These are phyloP conservation scores for Drosophila sordidula DNA, from an alignment of 2,888 invertebrate genomes.

Conservation along the genomic window DNA sequence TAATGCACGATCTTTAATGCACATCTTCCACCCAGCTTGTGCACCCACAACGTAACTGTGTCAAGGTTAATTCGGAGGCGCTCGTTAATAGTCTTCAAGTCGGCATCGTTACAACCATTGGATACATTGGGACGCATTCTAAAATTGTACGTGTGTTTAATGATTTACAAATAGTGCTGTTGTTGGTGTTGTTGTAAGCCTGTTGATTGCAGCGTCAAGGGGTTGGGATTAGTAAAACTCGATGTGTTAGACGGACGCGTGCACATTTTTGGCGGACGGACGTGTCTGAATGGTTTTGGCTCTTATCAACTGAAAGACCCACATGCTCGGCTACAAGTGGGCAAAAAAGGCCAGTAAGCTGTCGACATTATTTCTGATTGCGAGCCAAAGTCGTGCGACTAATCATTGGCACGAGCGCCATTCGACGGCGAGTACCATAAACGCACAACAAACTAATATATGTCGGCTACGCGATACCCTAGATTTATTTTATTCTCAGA, in stretches of 20 bases:
- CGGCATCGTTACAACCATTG: constrained; percentile 20
- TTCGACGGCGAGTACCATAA: constrained; percentile 1
- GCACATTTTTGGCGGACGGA: constrained; percentile 8
- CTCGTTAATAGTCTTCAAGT: constrained; percentile 4
- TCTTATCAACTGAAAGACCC: constrained; percentile 43
- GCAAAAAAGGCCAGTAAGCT: constrained; percentile 30
- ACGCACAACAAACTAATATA: background rate
- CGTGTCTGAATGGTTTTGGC: constrained; percentile 47
- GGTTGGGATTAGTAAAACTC: constrained; percentile 11
- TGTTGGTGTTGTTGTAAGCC: constrained; percentile 6
- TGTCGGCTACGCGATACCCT: constrained; percentile 3
- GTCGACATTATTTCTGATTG: constrained; percentile 35
- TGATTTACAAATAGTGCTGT: constrained; percentile 10
- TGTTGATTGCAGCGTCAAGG: constrained; percentile 12
- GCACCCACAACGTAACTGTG: constrained; percentile 29
- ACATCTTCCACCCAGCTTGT: constrained; percentile 11
- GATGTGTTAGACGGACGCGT: background rate
- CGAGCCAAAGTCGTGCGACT: constrained; percentile 30
- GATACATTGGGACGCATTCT: constrained; percentile 40
- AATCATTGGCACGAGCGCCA: constrained; percentile 67
- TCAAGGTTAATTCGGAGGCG: constrained; percentile 46
- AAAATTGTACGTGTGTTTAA: constrained; percentile 19
- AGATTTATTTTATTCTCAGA: too few species aligned
- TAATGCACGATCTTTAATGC: background rate
- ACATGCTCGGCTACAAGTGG: constrained; percentile 20